Base-by-base conservation (phyloP, 1,140 invertebrate species). In the Aphis craccivora region DNA sequence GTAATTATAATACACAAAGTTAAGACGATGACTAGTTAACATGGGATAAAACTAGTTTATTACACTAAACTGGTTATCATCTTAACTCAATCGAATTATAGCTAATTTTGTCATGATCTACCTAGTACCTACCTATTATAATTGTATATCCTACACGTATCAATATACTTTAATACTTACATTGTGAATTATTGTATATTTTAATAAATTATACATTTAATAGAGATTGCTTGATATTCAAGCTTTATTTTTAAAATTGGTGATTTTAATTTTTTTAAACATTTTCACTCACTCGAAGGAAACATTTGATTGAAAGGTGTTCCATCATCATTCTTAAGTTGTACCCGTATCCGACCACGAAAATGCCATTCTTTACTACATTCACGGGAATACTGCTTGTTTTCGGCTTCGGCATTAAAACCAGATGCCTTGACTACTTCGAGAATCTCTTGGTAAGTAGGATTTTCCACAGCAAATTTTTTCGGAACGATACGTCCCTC, bases 351-450 rank as follows among this genome's bases (percentile, higher is more conserved):
- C 88, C 99, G 96, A 5, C 99, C 99, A 94, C 98, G 96, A 94
- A 96, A 97, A 30, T 97, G 95, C 20, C 97, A 95, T 95, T 99
- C 98, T 95, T 97, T 96, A 94, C 97, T 97, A 53, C 93, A 96
- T 95, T 99, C 99, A 81, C 98, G 96, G n/a, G 97, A 97, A 95
- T 99, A 99, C 14, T 98, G 96, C 96, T 99, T 99, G 95, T 99
- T 99, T 96, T 99, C 98, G n/a, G 99, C 97, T 51, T 97, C 97
- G 93, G 99, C 97, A 94, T 97, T 97, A 45, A 99, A 95, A 55
- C 98, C 98, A 89, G 97, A 96, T 87, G 97, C 96, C 22, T 97
- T 95, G 43, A 99, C 95, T 9, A 99, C 98, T 96, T 99, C 99
- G 94, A 97, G 96, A 88, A 99, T 99, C 95, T 99, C 99, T 94